A percentile compares a stretch with the other conserved stretches of the same genome.
Evolutionary conservation across 1,140 invertebrate species (phyloP).

Genomic region (Psix sp.): DNA sequence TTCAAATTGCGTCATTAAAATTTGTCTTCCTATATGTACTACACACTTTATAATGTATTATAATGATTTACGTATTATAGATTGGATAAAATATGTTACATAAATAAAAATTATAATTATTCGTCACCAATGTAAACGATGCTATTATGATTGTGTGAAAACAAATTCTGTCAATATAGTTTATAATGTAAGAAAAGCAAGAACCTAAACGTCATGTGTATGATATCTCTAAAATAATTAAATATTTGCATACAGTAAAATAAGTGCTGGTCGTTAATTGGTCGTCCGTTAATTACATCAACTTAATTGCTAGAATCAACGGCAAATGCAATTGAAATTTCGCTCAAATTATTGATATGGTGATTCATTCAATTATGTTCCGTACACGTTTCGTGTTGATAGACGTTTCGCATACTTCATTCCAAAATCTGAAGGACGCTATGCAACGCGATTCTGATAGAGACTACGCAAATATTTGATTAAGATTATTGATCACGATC

Average conservation of each 20-base stretch:
- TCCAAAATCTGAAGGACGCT: constrained; percentile 30
- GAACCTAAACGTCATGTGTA: too few species aligned
- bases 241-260: background rate
- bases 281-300: constrained; percentile 14
- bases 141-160: too few species aligned
- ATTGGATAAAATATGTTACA: too few species aligned
- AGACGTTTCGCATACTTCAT: constrained; percentile 45
- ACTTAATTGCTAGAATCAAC: constrained; percentile 31
- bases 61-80: too few species aligned
- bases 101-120: too few species aligned
- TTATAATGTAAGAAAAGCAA: too few species aligned
- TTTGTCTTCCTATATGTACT: too few species aligned
- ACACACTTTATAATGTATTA: too few species aligned
- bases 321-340: constrained; percentile 41
- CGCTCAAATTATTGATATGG: constrained; percentile 50
- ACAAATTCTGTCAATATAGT: too few species aligned
- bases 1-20: too few species aligned
- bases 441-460: constrained; percentile 37
- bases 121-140: too few species aligned
- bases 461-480: constrained; percentile 45
- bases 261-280: constrained; percentile 9
- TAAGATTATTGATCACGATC: constrained; percentile 46
- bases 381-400: constrained; percentile 45
- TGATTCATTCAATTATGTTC: constrained; percentile 53
- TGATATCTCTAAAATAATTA: too few species aligned